Conservation (phyloP, 2,113 vertebrate genomes). For the Anseranas semipalmata region DNA sequence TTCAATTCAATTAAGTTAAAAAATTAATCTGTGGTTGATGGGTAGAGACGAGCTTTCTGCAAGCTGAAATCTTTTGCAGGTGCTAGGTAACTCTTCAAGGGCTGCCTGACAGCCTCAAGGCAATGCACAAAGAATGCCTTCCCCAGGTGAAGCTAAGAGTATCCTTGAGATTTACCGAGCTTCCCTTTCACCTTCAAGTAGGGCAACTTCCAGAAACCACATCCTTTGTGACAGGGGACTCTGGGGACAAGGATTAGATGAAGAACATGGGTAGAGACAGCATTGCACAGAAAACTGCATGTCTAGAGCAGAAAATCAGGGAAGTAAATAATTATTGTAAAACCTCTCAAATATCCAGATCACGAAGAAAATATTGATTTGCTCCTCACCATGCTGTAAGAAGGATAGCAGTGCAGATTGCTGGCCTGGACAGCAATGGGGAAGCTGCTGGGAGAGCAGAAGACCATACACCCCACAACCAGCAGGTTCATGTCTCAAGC, state of each 20-base stretch:
- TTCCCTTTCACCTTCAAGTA: neutral
- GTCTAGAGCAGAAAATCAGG: neutral
- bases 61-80: neutral
- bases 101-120: neutral
- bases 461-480: accelerated
- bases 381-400: neutral
- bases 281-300: neutral
- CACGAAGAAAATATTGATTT: neutral
- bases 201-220: accelerated
- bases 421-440: neutral
- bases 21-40: neutral
- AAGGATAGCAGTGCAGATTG: accelerated
- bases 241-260: accelerated
- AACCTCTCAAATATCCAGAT: neutral
- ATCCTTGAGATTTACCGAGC: accelerated
- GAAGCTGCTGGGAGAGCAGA: neutral
- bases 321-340: neutral
- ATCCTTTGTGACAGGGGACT: no score
- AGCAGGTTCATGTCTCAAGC: accelerated
- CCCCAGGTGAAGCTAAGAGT: neutral
- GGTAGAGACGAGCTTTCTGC: neutral
- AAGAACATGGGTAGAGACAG: neutral
- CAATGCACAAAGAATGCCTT: accelerated
- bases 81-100: neutral
- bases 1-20: neutral